Base-by-base conservation (phyloP, 2,888 invertebrate species). In the Ennomos quercinarius region DNA sequence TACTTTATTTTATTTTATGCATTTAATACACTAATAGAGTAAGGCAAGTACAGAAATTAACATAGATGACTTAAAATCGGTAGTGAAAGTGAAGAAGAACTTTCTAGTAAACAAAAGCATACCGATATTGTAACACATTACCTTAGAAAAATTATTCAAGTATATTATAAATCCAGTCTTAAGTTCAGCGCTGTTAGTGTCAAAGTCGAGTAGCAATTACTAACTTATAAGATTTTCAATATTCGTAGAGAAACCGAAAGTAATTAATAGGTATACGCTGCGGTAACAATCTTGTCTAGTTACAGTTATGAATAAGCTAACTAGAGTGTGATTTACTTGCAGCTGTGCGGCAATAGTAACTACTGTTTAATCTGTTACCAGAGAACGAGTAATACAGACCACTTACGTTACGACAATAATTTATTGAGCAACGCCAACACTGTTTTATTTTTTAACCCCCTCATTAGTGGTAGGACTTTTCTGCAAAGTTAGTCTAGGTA, bases 81-180 rank as follows among this genome's bases (percentile, higher is more conserved):
- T 61, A 73, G 78, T 68, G 76, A 78, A 78, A 78, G 78, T 75
- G 49, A 67, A 61, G 63, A 64, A 67, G 61, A 68, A 71, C 74
- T 74, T 76, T 76, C 76, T 73, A 74, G 68, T 64, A 61, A 66
- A 71, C 68, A 71, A 71, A 64, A 60, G 59, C 62, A 65, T 66
- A 37, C 37, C 10, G 10, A 9, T 13, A 9, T 12, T 10, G 42
- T 46, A 37, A 12, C 66, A 58, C 50, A 46, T 52, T 39, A 9
- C 37, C 27, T 36, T 12, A 47, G 36, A 12, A 17, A 35, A 42
- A 35, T 41, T 49, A 43, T 6, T n/a, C 27, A 8, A 11, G 2
- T 10, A 9, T 27, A 10, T 5, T 10, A 27, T 6, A 42, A 10
- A 6, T 17, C 10, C 42, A 10, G 9, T n/a, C 42, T 42, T 42